Evolutionary conservation across 2,113 vertebrate species (phyloP), one percentile per base, ranked within the genome.

Genomic region (Gymnogyps californianus): DNA sequence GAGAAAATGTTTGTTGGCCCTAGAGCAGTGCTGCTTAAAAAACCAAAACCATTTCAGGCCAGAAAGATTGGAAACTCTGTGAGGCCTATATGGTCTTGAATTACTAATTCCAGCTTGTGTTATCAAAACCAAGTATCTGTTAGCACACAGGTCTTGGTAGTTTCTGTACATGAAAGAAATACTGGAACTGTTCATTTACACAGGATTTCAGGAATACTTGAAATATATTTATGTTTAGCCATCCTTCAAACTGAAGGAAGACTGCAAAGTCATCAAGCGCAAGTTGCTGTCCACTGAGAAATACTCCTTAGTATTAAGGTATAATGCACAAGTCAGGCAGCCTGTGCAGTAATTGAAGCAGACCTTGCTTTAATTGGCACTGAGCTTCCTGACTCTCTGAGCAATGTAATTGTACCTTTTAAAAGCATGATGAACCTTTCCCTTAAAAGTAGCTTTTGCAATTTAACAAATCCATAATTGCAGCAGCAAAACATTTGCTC

Each of bases 401-500:
- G 36, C 85, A 44, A 1, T 9, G 6, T 32, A 36, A 52, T 40
- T 77, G 40, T 59, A 59, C 70, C 84, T 83, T 46, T 38, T 42
- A 25, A 7, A 74, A 64, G 32, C 3, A 9, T 5, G 55, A 47
- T 14, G 44, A 76, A 21, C n/a, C 71, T 72, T 57, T 44, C 84
- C 32, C 46, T 78, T 54, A 36, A 24, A 51, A 71, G 51, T 3
- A 25, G 66, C 80, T 31, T 79, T 65, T 84, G 87, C 70, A 66
- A 13, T 90, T 58, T 59, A 59, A 29, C 44, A 12, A 34, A 46
- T 47, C 83, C n/a, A 2, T 76, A 72, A 90, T 67, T 57, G 65
- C 58, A 66, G 21, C 61, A 34, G 86, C 62, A 34, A 76, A 96
- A 80, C 65, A 2, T 96, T 97, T 96, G 83, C 88, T 96, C 31